Evolutionary conservation across 2,888 invertebrate genomes (phyloP).

Genomic region (Odontocolon sp.): DNA sequence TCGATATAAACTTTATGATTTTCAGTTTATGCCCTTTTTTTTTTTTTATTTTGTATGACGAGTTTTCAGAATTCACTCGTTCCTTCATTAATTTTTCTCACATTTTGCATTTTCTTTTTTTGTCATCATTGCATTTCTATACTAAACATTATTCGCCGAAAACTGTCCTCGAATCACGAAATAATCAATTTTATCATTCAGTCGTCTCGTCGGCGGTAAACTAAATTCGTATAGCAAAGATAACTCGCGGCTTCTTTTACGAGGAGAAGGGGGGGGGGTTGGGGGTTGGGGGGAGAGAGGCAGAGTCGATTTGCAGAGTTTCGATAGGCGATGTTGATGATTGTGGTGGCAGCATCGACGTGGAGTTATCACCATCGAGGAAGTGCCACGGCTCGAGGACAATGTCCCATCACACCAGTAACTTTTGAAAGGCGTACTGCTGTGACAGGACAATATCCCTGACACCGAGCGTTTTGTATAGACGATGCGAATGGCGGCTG

Average conservation of each 20-base stretch:
- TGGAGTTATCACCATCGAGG: slow-evolving; percentile 42
- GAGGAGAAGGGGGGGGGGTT: neutral
- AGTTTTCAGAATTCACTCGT: neutral
- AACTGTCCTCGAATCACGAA: neutral
- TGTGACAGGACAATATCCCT: slow-evolving; percentile 99
- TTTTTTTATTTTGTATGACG: neutral
- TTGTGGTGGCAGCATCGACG: slow-evolving; percentile 21
- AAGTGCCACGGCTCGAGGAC: slow-evolving; percentile 82
- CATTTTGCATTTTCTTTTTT: neutral
- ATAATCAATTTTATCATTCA: neutral
- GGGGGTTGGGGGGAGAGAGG: neutral
- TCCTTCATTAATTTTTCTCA: neutral
- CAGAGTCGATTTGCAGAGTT: neutral
- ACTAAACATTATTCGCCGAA: neutral
- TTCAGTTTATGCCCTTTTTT: neutral
- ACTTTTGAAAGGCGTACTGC: slow-evolving; percentile 90
- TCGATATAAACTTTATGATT: too few species aligned
- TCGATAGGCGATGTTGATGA: neutral
- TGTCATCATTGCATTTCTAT: neutral
- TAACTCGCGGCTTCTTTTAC: neutral
- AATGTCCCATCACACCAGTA: slow-evolving; percentile 98
- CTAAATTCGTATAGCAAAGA: neutral
- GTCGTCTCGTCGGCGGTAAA: neutral
- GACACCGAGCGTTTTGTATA: slow-evolving; percentile 82
- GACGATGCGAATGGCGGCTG: neutral